These are phyloP conservation scores for Phocides pigmalion DNA, from an alignment of 1,140 invertebrate genomes.

Conservation along the genomic window DNA sequence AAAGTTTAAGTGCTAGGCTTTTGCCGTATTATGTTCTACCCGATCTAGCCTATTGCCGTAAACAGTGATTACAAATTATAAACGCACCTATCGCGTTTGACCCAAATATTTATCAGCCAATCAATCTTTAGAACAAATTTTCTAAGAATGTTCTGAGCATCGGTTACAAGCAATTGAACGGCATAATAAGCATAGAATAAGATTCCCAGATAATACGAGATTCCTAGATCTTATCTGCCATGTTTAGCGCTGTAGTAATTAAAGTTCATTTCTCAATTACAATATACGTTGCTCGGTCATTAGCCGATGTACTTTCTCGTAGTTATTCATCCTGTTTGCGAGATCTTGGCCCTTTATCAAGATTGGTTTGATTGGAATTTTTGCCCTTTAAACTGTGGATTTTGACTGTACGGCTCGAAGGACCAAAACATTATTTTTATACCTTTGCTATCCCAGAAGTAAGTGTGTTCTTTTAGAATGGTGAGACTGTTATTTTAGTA, in stretches of 20 bases:
- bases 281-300: slow-evolving; percentile 23
- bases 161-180: slow-evolving; percentile 15
- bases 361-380: slow-evolving; percentile 11
- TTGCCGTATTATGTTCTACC: too few relatives aligned
- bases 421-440: not conserved
- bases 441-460: too few relatives aligned
- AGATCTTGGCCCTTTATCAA: slow-evolving; percentile 15
- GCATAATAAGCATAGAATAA: slow-evolving; percentile 16
- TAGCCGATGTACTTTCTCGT: slow-evolving; percentile 14
- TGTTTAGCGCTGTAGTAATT: slow-evolving; percentile 32
- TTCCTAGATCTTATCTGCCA: slow-evolving; percentile 23
- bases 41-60: too few relatives aligned
- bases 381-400: not conserved
- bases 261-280: slow-evolving; percentile 41
- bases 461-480: too few relatives aligned
- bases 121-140: slow-evolving; percentile 23
- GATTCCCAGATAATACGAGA: not conserved
- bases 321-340: slow-evolving; percentile 1
- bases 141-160: slow-evolving; percentile 10
- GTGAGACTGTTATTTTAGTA: too few relatives aligned
- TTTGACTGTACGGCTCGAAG: not conserved
- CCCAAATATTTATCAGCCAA: slow-evolving; percentile 19
- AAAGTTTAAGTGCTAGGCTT: too few relatives aligned
- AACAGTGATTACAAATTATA: slow-evolving; percentile 7
- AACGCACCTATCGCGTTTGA: not conserved